Evolutionary conservation across 2,888 invertebrate genomes (phyloP).

Genomic region (Drosophila hamatofila): DNA sequence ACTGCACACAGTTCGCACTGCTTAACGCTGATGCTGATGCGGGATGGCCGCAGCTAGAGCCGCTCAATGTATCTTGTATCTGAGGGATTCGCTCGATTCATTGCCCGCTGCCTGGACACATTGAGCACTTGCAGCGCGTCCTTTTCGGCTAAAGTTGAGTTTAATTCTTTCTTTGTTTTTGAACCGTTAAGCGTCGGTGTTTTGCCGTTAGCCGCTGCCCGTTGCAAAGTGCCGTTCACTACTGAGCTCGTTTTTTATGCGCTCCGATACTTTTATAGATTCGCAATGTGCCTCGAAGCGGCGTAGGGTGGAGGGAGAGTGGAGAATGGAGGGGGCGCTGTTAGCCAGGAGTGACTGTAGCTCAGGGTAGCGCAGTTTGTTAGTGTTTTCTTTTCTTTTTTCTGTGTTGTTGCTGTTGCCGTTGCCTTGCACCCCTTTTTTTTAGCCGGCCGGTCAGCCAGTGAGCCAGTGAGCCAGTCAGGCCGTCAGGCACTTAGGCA

Average conservation of each 20-base stretch:
- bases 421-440: conserved; percentile 54
- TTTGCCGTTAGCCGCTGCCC: conserved; percentile 39
- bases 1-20: conserved; percentile 5
- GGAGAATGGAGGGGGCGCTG: conserved; percentile 2
- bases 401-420: not conserved
- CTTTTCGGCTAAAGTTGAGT: conserved; percentile 15
- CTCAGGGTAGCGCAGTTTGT: conserved; percentile 40
- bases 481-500: conserved; percentile 3
- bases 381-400: conserved; percentile 36
- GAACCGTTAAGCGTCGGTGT: conserved; percentile 24
- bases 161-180: not conserved
- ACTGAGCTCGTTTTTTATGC: conserved; percentile 85
- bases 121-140: conserved; percentile 28
- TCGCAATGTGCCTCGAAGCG: conserved; percentile 76
- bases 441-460: conserved; percentile 73
- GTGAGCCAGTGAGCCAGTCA: conserved; percentile 37
- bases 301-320: not conserved
- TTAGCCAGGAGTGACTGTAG: conserved; percentile 35
- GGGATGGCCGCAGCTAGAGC: conserved; percentile 26
- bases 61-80: conserved; percentile 32
- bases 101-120: conserved; percentile 24
- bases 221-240: conserved; percentile 84
- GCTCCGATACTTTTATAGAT: conserved; percentile 85
- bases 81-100: conserved; percentile 19
- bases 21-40: conserved; percentile 5